Conservation (phyloP, 2,888 invertebrate genomes). For the Malacosoma neustria region DNA sequence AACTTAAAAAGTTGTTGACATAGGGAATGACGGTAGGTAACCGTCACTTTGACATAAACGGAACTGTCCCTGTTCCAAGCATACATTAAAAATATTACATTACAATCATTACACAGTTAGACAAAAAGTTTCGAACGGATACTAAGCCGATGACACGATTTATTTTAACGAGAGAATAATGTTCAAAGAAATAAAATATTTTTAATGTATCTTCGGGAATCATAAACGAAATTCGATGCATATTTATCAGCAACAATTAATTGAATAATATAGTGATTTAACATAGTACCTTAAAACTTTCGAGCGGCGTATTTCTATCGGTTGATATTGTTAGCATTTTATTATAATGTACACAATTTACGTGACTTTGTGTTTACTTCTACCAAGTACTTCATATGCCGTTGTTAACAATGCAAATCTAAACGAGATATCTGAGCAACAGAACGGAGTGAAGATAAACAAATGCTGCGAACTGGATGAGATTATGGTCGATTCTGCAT, state of each 20-base stretch:
- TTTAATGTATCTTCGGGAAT: not conserved
- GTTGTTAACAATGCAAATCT: slow-evolving; percentile 51
- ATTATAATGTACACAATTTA: slow-evolving; percentile 30
- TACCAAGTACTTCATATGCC: slow-evolving; percentile 19
- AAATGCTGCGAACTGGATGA: slow-evolving; percentile 87
- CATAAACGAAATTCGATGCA: not conserved
- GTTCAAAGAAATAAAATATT: not conserved
- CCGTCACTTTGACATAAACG: too few relatives aligned
- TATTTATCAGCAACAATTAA: not conserved
- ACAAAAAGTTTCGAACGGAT: too few relatives aligned
- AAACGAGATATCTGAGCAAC: slow-evolving; percentile 60
- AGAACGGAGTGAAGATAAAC: slow-evolving; percentile 76
- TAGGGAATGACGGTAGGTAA: too few relatives aligned
- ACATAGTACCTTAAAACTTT: not conserved
- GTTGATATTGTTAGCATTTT: not conserved
- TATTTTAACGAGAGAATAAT: too few relatives aligned
- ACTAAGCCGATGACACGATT: too few relatives aligned
- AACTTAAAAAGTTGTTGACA: too few relatives aligned
- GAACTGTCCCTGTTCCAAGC: too few relatives aligned
- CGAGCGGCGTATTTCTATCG: not conserved
- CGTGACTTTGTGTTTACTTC: slow-evolving; percentile 45
- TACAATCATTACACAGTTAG: too few relatives aligned
- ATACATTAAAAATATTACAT: too few relatives aligned
- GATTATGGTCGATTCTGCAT: slow-evolving; percentile 79
- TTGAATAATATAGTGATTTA: not conserved